Percentiles rank a stretch among this genome's conserved stretches.
Evolutionary conservation across 2,888 invertebrate genomes (phyloP).

Genomic region (Tetranychus truncatus): DNA sequence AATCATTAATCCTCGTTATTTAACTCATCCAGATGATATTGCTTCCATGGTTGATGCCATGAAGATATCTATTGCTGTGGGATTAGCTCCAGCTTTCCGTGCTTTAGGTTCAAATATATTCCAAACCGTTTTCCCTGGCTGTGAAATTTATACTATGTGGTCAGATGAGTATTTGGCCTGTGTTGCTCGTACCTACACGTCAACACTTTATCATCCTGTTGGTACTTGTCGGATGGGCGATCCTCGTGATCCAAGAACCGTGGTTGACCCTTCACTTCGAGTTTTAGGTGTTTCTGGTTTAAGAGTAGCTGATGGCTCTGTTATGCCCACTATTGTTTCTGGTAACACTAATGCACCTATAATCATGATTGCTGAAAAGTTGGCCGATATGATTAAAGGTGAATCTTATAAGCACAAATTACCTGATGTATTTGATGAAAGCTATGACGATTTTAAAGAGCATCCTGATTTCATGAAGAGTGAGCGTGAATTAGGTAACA

Average conservation of each 20-base stretch:
- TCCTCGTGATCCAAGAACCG: conserved; percentile 26
- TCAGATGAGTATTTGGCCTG: conserved; percentile 28
- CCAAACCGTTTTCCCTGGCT: conserved; percentile 56
- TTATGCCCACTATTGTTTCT: conserved; percentile 69
- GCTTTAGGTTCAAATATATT: conserved; percentile 60
- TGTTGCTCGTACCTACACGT: conserved; percentile 27
- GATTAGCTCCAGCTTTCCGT: conserved; percentile 54
- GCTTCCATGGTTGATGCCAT: conserved; percentile 50
- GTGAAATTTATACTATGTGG: conserved; percentile 35
- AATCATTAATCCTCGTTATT: conserved; percentile 76
- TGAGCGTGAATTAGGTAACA: conserved; percentile 8
- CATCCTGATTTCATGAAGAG: neutral
- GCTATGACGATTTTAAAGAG: neutral
- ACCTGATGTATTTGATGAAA: neutral
- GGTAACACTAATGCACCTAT: conserved; percentile 77
- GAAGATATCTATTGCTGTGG: conserved; percentile 56
- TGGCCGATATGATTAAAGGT: conserved; percentile 12
- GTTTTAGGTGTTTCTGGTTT: conserved; percentile 49
- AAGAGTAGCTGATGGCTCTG: conserved; percentile 64
- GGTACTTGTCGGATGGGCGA: conserved; percentile 28
- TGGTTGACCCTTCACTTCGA: conserved; percentile 27
- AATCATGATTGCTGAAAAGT: conserved; percentile 82
- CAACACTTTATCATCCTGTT: conserved; percentile 28
- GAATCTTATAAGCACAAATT: neutral
- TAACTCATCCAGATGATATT: conserved; percentile 57